These are phyloP conservation scores for Brachymystax lenok DNA, from an alignment of 2,797 vertebrate species.

Conservation along the genomic window DNA sequence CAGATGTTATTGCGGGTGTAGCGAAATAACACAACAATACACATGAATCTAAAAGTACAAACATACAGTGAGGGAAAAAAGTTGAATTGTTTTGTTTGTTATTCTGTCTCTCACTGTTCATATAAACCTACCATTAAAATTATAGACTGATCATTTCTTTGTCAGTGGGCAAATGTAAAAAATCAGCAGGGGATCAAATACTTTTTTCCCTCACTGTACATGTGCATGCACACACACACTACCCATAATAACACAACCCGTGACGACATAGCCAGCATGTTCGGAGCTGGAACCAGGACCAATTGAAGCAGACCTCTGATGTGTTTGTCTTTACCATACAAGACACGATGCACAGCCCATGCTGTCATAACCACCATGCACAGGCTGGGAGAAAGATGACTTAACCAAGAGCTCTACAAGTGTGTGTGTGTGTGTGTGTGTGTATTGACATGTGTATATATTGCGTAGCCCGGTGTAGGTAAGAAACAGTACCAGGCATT, in stretches of 20 bases:
- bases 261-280: too few species aligned
- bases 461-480: slow-evolving; percentile 35
- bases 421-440: too few species aligned
- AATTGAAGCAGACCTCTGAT: not conserved
- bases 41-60: not conserved
- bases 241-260: too few species aligned
- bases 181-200: too few species aligned
- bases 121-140: too few species aligned
- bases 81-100: too few species aligned
- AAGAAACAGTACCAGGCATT: slow-evolving; percentile 60
- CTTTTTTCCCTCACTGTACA: too few species aligned
- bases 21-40: too few species aligned
- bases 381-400: not conserved
- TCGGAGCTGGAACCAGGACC: not conserved
- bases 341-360: not conserved
- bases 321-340: not conserved
- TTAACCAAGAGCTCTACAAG: not conserved
- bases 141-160: too few species aligned
- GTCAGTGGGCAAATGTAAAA: too few species aligned
- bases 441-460: slow-evolving; percentile 20
- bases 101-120: too few species aligned
- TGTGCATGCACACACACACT: not conserved
- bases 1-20: too few species aligned
- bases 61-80: not conserved
- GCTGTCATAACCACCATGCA: not conserved